Conservation (phyloP, 2,888 invertebrate species). For the Pherbina coryleti region DNA sequence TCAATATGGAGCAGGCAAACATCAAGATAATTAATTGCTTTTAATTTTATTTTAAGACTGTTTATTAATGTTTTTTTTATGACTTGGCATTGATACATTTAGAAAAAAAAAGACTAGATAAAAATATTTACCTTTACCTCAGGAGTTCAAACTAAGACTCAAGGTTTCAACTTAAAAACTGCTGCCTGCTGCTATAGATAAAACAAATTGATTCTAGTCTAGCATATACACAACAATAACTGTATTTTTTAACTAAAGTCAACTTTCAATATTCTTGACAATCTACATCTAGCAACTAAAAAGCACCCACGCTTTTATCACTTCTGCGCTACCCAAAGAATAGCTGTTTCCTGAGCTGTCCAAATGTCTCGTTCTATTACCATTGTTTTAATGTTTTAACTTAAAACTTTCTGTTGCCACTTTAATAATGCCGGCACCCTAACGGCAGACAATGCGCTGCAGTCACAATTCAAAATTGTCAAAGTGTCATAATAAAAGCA, state of each 20-base stretch:
- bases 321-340: neutral
- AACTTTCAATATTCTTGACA: neutral
- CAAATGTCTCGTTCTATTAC: neutral
- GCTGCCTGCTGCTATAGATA: too few species aligned
- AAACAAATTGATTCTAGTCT: neutral
- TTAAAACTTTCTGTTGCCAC: neutral
- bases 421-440: neutral
- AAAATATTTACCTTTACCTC: too few species aligned
- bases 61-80: neutral
- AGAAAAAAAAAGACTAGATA: too few species aligned
- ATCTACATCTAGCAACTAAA: neutral
- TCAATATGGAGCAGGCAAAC: neutral
- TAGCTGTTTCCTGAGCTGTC: neutral
- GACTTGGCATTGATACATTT: neutral
- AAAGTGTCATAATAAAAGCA: neutral
- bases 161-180: too few species aligned
- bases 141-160: too few species aligned
- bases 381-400: neutral
- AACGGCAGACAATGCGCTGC: neutral
- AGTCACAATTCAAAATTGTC: slow-evolving; percentile 8
- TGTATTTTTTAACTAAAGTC: neutral
- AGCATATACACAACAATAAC: neutral
- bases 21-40: neutral
- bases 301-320: neutral
- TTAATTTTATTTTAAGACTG: neutral